Base-by-base conservation (phyloP, 2,797 vertebrate species). In the Pseudomugil gertrudae region DNA sequence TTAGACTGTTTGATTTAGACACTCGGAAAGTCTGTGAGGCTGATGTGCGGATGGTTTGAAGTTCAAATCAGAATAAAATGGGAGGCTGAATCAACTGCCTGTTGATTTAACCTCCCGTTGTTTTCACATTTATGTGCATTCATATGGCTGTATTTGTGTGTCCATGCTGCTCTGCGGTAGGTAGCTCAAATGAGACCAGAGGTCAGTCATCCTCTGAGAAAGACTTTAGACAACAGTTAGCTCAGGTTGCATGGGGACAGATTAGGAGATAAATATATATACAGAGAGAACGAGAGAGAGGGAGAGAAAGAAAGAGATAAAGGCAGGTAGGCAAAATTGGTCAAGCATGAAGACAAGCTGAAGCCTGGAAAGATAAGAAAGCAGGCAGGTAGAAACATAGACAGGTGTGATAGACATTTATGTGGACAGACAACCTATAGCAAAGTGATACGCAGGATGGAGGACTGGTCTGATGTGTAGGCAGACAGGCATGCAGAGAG, bases 191-290 rank as follows among this genome's bases (percentile, higher is more conserved):
- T 89, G 80, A 80, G 69, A 54, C 54, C 80, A 82, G 66, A 82
- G 86, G 89, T 87, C 73, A 84, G 87, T 84, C 81, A 78, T 33
- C 76, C 83, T 87, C 84, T 82, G 83, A 84, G 80, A 86, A 82
- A 86, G 68, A 78, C 69, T 68, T 77, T 67, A 81, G 79, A 89
- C 76, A 78, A 79, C 61, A 43, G 70, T 32, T 69, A 69, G 89
- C 69, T 91, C 88, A 67, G 81, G 84, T 90, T 91, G 78, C 89
- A 79, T 30, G 11, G 56, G 76, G 86, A 76, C 71, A 85, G 84
- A 82, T 51, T 43, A 35, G 47, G 51, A 71, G 83, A 81, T 80
- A 76, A 2, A 3, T 36, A 36, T 14, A 36, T 15, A 14, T 36
- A 40, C 5, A 35, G 9, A 35, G 9, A 11, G 35, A 36, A 13